Evolutionary conservation across 2,888 invertebrate species (phyloP), one percentile per base, ranked within the genome.

Genomic region (Brachynemurus nebulosus): DNA sequence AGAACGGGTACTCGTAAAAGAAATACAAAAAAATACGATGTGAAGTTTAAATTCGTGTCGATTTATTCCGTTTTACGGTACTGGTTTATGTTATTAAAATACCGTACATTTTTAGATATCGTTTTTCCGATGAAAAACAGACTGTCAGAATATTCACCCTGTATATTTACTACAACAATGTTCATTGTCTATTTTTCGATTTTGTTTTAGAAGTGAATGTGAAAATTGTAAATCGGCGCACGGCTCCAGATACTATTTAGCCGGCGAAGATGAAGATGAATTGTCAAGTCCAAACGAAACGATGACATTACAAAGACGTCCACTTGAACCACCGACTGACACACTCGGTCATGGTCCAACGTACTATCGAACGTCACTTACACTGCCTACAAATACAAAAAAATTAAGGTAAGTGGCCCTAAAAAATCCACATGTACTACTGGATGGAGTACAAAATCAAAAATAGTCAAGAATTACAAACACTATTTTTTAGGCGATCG

Each of bases 191-290:
- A 42, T 14, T 7, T 41, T 53, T 52, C 9, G 45, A 58, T 85
- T n/a, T n/a, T n/a, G n/a, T n/a, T n/a, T n/a, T n/a, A n/a, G n/a
- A 52, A 84, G 80, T 64, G 86, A 86, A 65, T 86, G 86, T 64
- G 86, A 85, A 64, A 86, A 86, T 67, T 86, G 86, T 66, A 85
- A 86, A 64, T 80, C 81, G 40, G 77, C 80, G 4, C 78, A 74
- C 53, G 78, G 78, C 52, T 78, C 80, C 51, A 72, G 79, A 50
- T 74, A 74, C 56, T 75, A 74, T 58, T 64, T 76, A 50, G 53
- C 54, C 42, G 55, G 55, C 40, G 66, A 68, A 49, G 74, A 74
- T 54, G 71, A 72, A 49, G 75, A 75, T 51, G 68, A 71, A 47
- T 61, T 69, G 37, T 66, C 67, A 41, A 70, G 73, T 20, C 64